These are phyloP conservation scores for Axis porcinus DNA, from an alignment of 2,113 vertebrate species.

Conservation along the genomic window DNA sequence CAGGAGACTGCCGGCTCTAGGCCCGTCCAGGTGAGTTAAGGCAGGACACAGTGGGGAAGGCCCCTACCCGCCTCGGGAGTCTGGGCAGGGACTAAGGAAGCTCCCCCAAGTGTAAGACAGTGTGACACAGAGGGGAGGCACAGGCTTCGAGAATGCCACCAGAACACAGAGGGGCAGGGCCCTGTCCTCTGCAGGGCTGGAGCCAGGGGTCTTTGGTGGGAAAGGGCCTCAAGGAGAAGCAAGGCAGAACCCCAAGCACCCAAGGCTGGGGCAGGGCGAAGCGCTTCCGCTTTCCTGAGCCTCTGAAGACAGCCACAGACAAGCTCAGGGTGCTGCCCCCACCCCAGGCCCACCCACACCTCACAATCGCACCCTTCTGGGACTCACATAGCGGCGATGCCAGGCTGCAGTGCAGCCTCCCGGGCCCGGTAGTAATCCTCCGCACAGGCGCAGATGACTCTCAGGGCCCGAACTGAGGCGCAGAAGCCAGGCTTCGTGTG, in stretches of 20 bases:
- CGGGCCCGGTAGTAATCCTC: conserved; percentile 86
- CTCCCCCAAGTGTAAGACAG: neutral
- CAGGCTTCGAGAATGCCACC: neutral
- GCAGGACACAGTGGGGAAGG: neutral
- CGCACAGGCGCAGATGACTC: conserved; percentile 91
- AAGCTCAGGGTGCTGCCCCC: rapidly evolving
- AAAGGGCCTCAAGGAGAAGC: neutral
- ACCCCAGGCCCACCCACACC: neutral
- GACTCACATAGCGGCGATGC: conserved; percentile 89
- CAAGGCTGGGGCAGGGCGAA: neutral
- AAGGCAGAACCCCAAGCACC: neutral
- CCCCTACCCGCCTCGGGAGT: neutral
- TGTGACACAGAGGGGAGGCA: neutral
- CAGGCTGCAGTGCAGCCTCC: conserved; percentile 70
- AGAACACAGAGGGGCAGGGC: neutral
- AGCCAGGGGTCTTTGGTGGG: neutral
- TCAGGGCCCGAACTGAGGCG: conserved; percentile 86
- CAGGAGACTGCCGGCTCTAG: neutral
- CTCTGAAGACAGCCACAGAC: neutral
- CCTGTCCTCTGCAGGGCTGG: rapidly evolving
- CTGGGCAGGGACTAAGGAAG: neutral
- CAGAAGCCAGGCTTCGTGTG: neutral
- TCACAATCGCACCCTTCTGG: neutral
- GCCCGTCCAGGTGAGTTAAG: neutral
- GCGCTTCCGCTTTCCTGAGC: neutral